Evolutionary conservation across 2,888 invertebrate genomes (phyloP).

Genomic region (Tipula vernalis): DNA sequence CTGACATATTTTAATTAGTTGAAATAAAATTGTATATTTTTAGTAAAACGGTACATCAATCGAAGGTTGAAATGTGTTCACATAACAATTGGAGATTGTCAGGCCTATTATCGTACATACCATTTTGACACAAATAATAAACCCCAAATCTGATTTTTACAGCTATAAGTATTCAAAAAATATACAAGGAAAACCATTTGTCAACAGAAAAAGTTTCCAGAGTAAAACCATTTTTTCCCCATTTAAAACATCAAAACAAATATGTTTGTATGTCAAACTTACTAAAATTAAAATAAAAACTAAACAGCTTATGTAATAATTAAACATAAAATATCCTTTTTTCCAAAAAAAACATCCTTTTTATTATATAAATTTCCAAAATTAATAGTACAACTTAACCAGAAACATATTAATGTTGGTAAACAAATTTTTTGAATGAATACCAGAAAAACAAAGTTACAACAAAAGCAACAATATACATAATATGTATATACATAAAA

Average conservation of each 20-base stretch:
- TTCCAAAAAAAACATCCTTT: neutral
- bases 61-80: too few relatives aligned
- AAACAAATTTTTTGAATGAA: neutral
- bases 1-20: neutral
- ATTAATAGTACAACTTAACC: neutral
- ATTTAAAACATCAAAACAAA: neutral
- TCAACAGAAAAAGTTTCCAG: neutral
- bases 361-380: neutral
- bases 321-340: neutral
- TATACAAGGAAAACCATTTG: neutral
- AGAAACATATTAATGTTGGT: neutral
- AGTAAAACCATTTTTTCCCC: neutral
- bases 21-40: neutral
- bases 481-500: neutral
- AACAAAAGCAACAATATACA: neutral
- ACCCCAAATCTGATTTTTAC: neutral
- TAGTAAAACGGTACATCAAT: neutral
- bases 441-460: neutral
- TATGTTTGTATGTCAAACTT: neutral
- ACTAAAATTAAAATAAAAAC: neutral
- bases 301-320: neutral
- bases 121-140: neutral
- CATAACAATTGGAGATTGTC: too few relatives aligned
- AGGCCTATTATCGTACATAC: too few relatives aligned
- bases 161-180: neutral